phyloP scores from a whole-genome alignment of 2,888 invertebrate genomes.

The Autographa gamma region DNA sequence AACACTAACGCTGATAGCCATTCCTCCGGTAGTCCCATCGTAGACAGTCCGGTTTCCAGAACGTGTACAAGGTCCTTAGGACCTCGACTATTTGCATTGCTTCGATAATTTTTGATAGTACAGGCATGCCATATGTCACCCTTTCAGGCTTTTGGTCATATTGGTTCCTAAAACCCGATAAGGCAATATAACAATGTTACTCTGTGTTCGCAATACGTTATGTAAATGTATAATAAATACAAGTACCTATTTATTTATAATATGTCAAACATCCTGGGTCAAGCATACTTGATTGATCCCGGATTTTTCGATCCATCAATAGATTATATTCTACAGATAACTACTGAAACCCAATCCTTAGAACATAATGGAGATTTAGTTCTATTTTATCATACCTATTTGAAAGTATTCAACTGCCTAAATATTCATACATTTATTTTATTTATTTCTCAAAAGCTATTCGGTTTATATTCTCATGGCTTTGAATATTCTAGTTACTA shows the following conservation, averaged over 20 bases:
- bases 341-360: background rate
- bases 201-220: background rate
- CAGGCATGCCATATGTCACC: too few species aligned
- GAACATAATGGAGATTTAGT: background rate
- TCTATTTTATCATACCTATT: background rate
- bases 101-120: background rate
- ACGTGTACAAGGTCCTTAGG: background rate
- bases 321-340: background rate
- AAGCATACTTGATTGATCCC: background rate
- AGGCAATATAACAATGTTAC: background rate
- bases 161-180: background rate
- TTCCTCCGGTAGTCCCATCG: background rate
- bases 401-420: too few species aligned
- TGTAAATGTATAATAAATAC: background rate
- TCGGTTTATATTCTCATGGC: too few species aligned
- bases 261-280: conserved; percentile 6
- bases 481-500: background rate
- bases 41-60: background rate
- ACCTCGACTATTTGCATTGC: background rate
- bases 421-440: too few species aligned
- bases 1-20: background rate
- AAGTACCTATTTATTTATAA: background rate
- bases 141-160: background rate
- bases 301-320: background rate
- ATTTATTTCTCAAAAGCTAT: too few species aligned